phyloP scores from a whole-genome alignment of 2,113 vertebrate species.

The Halichoerus grypus region DNA sequence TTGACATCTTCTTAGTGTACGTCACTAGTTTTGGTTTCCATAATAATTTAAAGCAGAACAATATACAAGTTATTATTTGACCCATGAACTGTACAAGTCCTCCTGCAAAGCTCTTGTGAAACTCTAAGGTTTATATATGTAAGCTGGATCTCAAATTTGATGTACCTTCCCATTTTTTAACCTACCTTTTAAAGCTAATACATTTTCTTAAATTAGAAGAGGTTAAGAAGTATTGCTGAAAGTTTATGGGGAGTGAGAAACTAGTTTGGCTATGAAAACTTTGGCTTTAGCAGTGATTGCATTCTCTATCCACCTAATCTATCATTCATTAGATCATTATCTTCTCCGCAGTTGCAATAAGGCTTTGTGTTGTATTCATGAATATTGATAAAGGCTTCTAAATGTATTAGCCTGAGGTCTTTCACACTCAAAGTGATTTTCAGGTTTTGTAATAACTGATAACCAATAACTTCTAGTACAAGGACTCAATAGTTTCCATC shows the following conservation, averaged over 20 bases:
- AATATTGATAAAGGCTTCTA: slow-evolving; percentile 38
- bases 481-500: background rate
- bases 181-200: background rate
- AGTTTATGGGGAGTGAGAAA: background rate
- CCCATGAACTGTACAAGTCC: background rate
- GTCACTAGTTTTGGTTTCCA: background rate
- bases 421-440: slow-evolving; percentile 25
- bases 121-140: background rate
- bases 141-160: background rate
- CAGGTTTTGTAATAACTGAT: slow-evolving; percentile 16
- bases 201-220: background rate
- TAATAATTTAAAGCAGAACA: background rate
- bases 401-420: background rate
- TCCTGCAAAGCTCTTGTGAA: background rate
- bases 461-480: background rate
- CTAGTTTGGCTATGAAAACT: background rate
- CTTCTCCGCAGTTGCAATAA: background rate
- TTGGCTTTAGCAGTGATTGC: background rate
- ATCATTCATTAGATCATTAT: slow-evolving; percentile 44
- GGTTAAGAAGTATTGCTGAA: background rate
- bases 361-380: background rate
- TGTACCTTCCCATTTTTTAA: background rate
- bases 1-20: background rate
- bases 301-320: background rate
- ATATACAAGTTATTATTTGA: background rate